phyloP scores from a whole-genome alignment of 2,113 vertebrate genomes.

The Tenebrosternarchus preto region DNA sequence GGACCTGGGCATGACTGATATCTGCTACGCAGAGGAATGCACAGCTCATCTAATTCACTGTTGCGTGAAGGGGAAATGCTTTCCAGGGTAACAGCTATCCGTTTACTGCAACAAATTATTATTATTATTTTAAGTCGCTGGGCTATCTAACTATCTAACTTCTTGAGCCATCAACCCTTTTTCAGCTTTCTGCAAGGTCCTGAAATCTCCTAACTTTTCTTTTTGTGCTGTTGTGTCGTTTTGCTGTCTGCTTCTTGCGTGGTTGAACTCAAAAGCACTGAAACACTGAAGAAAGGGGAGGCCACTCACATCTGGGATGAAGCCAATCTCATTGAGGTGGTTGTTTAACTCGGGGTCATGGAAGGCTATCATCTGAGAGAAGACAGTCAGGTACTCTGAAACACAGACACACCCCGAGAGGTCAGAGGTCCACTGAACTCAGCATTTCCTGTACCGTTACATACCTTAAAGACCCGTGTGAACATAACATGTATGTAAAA shows the following conservation, averaged over 20 bases:
- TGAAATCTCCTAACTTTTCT: neutral
- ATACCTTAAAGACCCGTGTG: too few species aligned
- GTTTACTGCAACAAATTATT: neutral
- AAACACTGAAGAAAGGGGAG: neutral
- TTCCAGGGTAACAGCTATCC: too few species aligned
- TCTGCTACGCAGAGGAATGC: neutral
- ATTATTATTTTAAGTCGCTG: too few species aligned
- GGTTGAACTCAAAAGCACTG: neutral
- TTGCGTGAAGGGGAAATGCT: neutral
- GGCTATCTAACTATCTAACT: too few species aligned
- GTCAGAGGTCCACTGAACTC: neutral
- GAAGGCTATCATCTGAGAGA: slow-evolving; percentile 99
- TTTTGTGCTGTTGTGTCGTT: neutral
- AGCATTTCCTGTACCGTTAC: neutral
- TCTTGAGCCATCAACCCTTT: neutral
- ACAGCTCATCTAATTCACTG: neutral
- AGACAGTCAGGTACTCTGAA: slow-evolving; percentile 96
- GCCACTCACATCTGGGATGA: slow-evolving; percentile 97
- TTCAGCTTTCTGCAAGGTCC: neutral
- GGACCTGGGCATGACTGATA: neutral
- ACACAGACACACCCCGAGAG: slow-evolving; percentile 25
- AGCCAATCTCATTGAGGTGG: slow-evolving; percentile 97
- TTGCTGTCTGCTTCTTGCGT: neutral
- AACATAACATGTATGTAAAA: neutral
- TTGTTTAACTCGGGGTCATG: slow-evolving; percentile 98